A percentile compares a stretch with the other conserved stretches of the same genome.
Evolutionary conservation across 2,888 invertebrate species (phyloP).

Genomic region (Unio pictorum): DNA sequence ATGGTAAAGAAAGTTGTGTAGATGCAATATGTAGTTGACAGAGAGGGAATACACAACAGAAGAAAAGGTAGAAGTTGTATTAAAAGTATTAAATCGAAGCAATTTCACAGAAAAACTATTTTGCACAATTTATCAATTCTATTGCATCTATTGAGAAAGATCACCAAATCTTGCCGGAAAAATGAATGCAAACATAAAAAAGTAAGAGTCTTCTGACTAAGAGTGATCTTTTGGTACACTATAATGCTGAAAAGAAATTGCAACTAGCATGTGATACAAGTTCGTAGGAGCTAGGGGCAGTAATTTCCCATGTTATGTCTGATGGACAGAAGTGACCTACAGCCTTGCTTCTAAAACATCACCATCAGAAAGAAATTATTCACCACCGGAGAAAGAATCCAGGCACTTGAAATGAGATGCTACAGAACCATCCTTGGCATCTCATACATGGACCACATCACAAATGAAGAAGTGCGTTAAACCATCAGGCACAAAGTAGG

Average conservation of each 20-base stretch:
- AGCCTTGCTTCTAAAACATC: conserved; percentile 49
- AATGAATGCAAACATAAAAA: neutral
- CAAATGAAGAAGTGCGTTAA: too few relatives aligned
- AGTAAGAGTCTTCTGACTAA: conserved; percentile 8
- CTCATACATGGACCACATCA: too few relatives aligned
- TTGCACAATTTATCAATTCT: conserved; percentile 20
- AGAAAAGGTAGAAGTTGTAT: too few relatives aligned
- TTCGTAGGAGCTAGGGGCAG: conserved; percentile 61
- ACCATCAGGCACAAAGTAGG: too few relatives aligned
- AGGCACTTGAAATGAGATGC: too few relatives aligned
- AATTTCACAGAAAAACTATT: conserved; percentile 2
- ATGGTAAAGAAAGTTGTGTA: conserved; percentile 4
- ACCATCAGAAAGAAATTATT: conserved; percentile 65
- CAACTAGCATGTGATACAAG: conserved; percentile 48
- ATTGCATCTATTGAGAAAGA: conserved; percentile 12
- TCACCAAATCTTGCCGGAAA: conserved; percentile 5
- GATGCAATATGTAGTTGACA: neutral
- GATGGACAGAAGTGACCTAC: conserved; percentile 18
- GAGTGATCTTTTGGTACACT: conserved; percentile 9
- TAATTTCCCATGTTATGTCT: conserved; percentile 23
- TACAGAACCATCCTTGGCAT: too few relatives aligned
- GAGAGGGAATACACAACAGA: too few relatives aligned
- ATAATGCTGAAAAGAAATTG: conserved; percentile 12
- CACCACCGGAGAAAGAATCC: conserved; percentile 64
- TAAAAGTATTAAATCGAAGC: too few relatives aligned